Evolutionary conservation across 2,113 vertebrate species (phyloP), one percentile per base, ranked within the genome.

Genomic region (Helogale parvula): DNA sequence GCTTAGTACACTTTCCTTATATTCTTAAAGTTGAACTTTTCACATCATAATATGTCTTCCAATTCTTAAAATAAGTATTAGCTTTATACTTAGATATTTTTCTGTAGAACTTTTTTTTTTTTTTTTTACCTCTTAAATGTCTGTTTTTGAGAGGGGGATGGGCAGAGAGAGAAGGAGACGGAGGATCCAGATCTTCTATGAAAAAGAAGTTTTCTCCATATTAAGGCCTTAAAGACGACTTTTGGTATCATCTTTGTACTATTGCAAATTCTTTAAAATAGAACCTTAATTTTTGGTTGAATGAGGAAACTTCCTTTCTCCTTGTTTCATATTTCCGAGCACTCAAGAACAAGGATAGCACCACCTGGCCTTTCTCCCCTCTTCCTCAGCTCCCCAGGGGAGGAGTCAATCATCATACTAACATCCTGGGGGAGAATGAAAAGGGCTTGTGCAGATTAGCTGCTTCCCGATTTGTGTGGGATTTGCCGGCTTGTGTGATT

Each of bases 21-120:
- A 41, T 8, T 90, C 63, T 74, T 54, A 90, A 80, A 95, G 72
- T 86, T 60, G 52, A 96, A 97, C 63, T 89, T 84, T 69, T 41
- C 2, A 41, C 31, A 29, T 74, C 54, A 5, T 50, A 71, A 79
- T 33, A 66, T 31, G 52, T 9, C 60, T 94, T 90, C 1, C 16
- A 63, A 19, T 65, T 13, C 27, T 89, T 85, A 88, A 86, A 95
- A 83, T 60, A 52, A 87, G 16, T 52, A 71, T 54, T 91, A 72
- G 83, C 60, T 93, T 94, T 35, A 80, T 66, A n/a, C 33, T 89
- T 92, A 57, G 23, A 27, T 14, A 69, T 77, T 94, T 76, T 68
- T 3, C 17, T 83, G 0, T 45, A 52, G 2, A 60, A 69, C 5
- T 38, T 85, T 77, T 54, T 17, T 54, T 16, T 16, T 12, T 50